phyloP scores from a whole-genome alignment of 2,797 vertebrate species.

The Chromis chromis region DNA sequence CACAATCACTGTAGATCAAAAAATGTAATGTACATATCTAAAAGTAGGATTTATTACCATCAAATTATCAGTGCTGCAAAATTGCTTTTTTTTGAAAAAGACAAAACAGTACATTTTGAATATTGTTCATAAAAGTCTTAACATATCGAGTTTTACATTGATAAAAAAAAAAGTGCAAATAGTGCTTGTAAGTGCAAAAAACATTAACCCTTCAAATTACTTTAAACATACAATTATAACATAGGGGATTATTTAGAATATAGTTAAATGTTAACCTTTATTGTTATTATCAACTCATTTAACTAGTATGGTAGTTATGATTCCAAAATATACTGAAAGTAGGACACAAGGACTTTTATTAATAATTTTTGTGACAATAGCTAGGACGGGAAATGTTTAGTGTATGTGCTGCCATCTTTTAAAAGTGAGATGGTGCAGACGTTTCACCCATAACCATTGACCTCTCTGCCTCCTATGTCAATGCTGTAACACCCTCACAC shows the following conservation, averaged over 20 bases:
- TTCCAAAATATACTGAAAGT: neutral
- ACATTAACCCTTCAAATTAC: neutral
- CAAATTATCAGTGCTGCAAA: neutral
- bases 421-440: slow-evolving; percentile 15
- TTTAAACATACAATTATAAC: neutral
- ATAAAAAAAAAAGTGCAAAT: neutral
- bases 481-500: slow-evolving; percentile 18
- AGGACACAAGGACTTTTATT: neutral
- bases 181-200: slow-evolving; percentile 2
- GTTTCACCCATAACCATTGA: slow-evolving; percentile 39
- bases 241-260: neutral
- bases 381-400: neutral
- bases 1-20: neutral
- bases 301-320: neutral
- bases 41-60: slow-evolving; percentile 8
- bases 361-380: neutral
- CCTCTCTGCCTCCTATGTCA: slow-evolving; percentile 26
- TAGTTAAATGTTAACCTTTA: neutral
- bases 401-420: slow-evolving; percentile 7
- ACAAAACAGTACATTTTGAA: neutral
- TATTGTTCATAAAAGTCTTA: neutral
- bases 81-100: slow-evolving; percentile 16
- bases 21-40: neutral
- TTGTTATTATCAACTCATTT: neutral
- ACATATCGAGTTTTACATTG: slow-evolving; percentile 1